Evolutionary conservation across 2,797 vertebrate species (phyloP), one percentile per base, ranked within the genome.

Genomic region (Nyctibius grandis): DNA sequence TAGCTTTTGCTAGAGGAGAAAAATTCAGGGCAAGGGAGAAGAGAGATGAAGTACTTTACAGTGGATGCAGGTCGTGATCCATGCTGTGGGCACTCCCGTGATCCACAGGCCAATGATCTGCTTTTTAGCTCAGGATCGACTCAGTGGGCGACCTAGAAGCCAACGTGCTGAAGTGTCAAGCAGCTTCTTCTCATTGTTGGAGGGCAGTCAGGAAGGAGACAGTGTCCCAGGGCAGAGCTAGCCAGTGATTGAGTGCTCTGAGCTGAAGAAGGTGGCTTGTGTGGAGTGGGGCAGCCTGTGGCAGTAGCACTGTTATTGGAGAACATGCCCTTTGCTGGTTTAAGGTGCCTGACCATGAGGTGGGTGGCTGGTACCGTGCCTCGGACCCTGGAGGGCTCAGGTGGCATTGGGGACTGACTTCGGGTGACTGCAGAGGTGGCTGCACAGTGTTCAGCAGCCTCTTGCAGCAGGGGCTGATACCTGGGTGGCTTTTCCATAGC

Each of bases 161-260:
- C 59, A 47, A 34, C 4, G 1, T n/a, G 44, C 38, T 72, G 45
- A 59, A 33, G 34, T 26, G 26, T 72, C 1, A 1, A 53, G 40
- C 31, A 47, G 40, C 25, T 44, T 7, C 60, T 40, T 19, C 18
- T 54, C 8, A 0, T 40, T n/a, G 15, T 40, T n/a, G n/a, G 72
- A 84, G 45, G 5, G 38, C 5, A 5, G 20, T 72, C n/a, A 40
- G 65, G 40, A 77, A 57, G 36, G 36, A 84, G 56, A 17, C 15
- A 0, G 0, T 34, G 73, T 64, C 45, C 80, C 29, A 53, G 0
- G 38, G 31, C 38, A 85, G 45, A 64, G 45, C 38, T 53, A 42
- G 40, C 12, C 63, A 42, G 54, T 1, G 0, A 34, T 5, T 5
- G 3, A 51, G 51, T 1, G 2, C 36, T 15, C 44, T 40, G n/a